These are phyloP conservation scores for Epinotia brunnichana DNA, from an alignment of 2,888 invertebrate species.

Conservation along the genomic window DNA sequence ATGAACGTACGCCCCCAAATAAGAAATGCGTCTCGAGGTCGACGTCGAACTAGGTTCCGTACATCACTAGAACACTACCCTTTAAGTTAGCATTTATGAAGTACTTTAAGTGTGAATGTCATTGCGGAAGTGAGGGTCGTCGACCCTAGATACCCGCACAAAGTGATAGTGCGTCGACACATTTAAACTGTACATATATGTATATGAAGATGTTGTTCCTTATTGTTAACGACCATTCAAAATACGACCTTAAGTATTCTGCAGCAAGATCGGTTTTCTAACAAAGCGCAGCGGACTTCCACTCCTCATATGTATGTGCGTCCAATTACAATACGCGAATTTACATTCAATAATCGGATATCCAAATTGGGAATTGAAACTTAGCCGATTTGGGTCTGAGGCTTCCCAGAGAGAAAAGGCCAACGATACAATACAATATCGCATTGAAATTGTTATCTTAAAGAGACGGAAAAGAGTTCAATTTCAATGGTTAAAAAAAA, in stretches of 20 bases:
- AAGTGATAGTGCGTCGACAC: slow-evolving; percentile 15
- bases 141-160: slow-evolving; percentile 24
- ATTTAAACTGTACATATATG: slow-evolving; percentile 8
- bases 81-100: neutral
- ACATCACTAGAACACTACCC: neutral
- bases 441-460: neutral
- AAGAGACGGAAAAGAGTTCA: neutral
- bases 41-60: neutral
- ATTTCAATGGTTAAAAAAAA: neutral
- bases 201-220: neutral
- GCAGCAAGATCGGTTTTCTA: neutral
- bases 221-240: neutral
- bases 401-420: neutral
- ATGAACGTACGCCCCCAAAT: too few relatives aligned
- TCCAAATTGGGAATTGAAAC: slow-evolving; percentile 11
- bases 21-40: too few relatives aligned
- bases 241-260: neutral
- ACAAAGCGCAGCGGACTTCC: neutral
- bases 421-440: neutral
- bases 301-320: neutral
- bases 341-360: slow-evolving; percentile 29
- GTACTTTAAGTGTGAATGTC: slow-evolving; percentile 7
- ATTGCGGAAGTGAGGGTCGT: slow-evolving; percentile 29
- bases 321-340: slow-evolving; percentile 21
- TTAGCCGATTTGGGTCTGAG: neutral